Evolutionary conservation across 2,888 invertebrate genomes (phyloP), one percentile per base, ranked within the genome.

Genomic region (Drosophila mulleri): DNA sequence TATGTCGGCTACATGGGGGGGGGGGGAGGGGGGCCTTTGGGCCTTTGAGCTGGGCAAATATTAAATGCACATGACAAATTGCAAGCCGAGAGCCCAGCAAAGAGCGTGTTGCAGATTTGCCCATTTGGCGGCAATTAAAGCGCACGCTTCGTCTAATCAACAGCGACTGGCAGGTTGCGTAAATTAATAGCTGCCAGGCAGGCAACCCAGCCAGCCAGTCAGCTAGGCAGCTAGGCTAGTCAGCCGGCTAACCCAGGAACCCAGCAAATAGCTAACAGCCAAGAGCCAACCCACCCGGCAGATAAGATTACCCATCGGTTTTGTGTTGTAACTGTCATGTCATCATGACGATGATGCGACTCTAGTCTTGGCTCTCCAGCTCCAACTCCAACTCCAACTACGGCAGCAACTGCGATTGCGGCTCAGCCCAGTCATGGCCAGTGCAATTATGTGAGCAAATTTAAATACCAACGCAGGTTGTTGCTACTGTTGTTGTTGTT

Each of bases 141-240:
- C 84, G 90, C 84, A 90, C 84, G 90, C 84, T 90, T 84, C 90
- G 81, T 88, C 90, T 84, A 84, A 84, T 84, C 84, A 84, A 90
- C 89, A 69, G 90, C 74, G 89, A 88, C 84, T 90, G 83, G 89
- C 89, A 88, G 89, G 70, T 44, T 84, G 90, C 80, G 86, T 88
- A 84, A 84, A 90, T 84, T 70, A 90, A 90, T 84, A 86, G 84
- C 88, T 90, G 87, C 69, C 90, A 88, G 83, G 88, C 89, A 88
- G 73, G 83, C 82, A 70, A 73, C 44, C 29, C 48, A 48, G 2
- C 29, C 48, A 29, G 29, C n/a, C 29, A n/a, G n/a, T 6, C 41
- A 56, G 37, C 42, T 20, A 67, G 60, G 45, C 45, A 35, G 29
- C 35, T 41, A 39, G 44, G 29, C 26, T 5, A 26, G 5, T 0